A percentile compares a stretch with the other conserved stretches of the same genome.
Evolutionary conservation across 2,888 invertebrate genomes (phyloP).

Genomic region (Lasioglossum morio): DNA sequence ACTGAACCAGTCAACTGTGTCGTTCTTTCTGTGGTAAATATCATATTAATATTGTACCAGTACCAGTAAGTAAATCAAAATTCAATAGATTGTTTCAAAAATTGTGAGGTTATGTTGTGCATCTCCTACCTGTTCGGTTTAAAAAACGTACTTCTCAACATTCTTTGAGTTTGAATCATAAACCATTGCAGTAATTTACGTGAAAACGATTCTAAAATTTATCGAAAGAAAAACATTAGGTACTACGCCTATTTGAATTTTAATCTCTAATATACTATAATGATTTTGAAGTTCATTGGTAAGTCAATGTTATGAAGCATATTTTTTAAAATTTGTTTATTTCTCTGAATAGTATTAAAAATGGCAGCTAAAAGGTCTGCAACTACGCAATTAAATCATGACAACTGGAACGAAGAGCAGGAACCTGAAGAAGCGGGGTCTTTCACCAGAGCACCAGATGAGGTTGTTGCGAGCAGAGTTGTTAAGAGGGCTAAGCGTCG

Average conservation of each 20-base stretch:
- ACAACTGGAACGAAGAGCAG: constrained; percentile 94
- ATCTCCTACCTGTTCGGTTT: constrained; percentile 18
- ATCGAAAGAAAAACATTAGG: background rate
- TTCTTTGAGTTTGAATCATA: background rate
- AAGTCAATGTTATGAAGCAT: background rate
- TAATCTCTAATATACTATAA: constrained; percentile 4
- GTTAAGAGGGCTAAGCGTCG: constrained; percentile 92
- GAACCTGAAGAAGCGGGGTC: constrained; percentile 91
- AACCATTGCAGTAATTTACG: background rate
- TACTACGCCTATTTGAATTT: background rate
- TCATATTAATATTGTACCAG: background rate
- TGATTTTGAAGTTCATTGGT: background rate
- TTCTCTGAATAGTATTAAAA: constrained; percentile 29
- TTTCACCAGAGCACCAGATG: constrained; percentile 89
- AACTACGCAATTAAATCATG: constrained; percentile 91
- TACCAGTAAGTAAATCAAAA: constrained; percentile 10
- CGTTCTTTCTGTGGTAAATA: constrained; percentile 38
- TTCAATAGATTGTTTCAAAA: background rate
- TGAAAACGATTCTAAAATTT: background rate
- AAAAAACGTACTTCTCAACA: background rate
- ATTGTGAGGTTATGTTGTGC: constrained; percentile 46
- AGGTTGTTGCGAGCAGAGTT: constrained; percentile 90
- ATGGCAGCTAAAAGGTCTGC: constrained; percentile 92
- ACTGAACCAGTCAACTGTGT: constrained; percentile 1
- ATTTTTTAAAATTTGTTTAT: background rate